Evolutionary conservation across 2,113 vertebrate genomes (phyloP).

Genomic region (Cheilinus undulatus): DNA sequence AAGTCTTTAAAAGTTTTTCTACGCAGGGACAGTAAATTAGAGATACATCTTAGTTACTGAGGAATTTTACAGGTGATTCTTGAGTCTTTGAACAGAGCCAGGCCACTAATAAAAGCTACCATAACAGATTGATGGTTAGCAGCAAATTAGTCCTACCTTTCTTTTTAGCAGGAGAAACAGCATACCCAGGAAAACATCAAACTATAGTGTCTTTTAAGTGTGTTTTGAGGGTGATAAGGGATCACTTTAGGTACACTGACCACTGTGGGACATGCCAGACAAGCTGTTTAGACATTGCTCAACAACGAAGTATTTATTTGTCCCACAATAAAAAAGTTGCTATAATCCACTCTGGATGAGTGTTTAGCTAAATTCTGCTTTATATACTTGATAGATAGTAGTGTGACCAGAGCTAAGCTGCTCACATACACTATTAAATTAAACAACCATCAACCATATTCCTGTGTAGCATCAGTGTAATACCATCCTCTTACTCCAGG

Average conservation of each 20-base stretch:
- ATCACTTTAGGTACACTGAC: no score
- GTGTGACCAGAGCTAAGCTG: not conserved
- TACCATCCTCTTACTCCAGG: slow-evolving; percentile 17
- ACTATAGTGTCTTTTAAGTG: not conserved
- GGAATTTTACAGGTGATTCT: not conserved
- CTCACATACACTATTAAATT: not conserved
- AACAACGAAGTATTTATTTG: no score
- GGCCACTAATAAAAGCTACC: not conserved
- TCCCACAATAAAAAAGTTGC: no score
- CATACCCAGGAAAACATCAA: not conserved
- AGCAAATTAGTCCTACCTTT: not conserved
- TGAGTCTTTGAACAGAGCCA: not conserved
- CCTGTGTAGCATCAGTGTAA: not conserved
- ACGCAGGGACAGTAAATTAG: not conserved
- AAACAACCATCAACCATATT: not conserved
- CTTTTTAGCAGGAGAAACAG: not conserved
- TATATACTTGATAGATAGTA: not conserved
- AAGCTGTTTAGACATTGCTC: no score
- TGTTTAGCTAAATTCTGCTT: no score
- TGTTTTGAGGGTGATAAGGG: not conserved
- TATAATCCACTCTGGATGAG: no score
- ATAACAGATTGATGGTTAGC: not conserved
- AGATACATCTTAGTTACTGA: not conserved
- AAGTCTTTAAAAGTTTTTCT: not conserved
- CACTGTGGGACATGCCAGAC: no score